Conservation (phyloP, 2,888 invertebrate species). For the Tupiocoris notatus region DNA sequence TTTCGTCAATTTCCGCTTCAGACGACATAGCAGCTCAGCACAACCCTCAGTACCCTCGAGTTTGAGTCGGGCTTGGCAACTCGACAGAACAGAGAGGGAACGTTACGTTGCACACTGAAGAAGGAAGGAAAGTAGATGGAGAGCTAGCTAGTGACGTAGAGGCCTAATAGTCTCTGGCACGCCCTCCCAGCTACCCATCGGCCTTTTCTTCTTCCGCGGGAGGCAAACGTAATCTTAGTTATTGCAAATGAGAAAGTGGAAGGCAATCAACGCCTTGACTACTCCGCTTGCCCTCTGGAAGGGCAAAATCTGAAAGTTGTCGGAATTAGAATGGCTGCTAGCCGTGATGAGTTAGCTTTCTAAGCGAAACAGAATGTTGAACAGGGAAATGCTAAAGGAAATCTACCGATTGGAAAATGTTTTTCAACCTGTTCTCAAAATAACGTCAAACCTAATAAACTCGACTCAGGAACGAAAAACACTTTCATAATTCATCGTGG, state of each 20-base stretch:
- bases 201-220: not conserved
- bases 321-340: constrained; percentile 12
- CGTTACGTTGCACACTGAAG: not conserved
- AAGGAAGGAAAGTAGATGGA: not conserved
- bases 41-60: too few relatives aligned
- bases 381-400: not conserved
- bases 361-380: not conserved
- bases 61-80: not conserved
- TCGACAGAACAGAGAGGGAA: not conserved
- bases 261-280: constrained; percentile 25
- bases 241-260: constrained; percentile 36
- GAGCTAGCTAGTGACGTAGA: not conserved
- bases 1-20: constrained; percentile 30
- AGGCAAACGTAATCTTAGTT: constrained; percentile 30
- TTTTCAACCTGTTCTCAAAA: too few relatives aligned
- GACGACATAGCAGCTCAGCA: not conserved
- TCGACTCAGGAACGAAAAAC: too few relatives aligned
- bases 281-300: constrained; percentile 5
- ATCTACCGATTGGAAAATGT: too few relatives aligned
- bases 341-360: not conserved
- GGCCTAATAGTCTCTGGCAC: not conserved
- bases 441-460: too few relatives aligned
- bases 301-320: constrained; percentile 9
- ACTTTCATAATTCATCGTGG: too few relatives aligned
- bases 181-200: not conserved